These are phyloP conservation scores for Trissoscelio sp. DNA, from an alignment of 2,888 invertebrate species.

Conservation along the genomic window DNA sequence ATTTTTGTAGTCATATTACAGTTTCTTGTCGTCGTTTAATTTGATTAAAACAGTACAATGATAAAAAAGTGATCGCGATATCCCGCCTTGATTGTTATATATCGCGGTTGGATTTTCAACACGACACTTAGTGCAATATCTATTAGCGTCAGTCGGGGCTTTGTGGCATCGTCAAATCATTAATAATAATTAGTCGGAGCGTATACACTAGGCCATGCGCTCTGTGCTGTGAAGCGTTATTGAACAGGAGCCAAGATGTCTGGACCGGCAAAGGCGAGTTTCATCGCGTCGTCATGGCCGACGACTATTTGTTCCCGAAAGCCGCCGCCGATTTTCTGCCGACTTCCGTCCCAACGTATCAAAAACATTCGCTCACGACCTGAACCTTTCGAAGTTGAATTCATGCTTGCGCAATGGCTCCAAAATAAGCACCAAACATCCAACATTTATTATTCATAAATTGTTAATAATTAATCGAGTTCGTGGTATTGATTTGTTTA, in stretches of 20 bases:
- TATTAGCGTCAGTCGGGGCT: conserved; percentile 55
- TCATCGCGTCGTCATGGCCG: conserved; percentile 41
- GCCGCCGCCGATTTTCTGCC: conserved; percentile 37
- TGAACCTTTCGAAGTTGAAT: conserved; percentile 55
- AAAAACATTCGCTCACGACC: conserved; percentile 67
- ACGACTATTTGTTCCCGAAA: conserved; percentile 48
- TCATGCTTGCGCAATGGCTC: not conserved
- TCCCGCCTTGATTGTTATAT: conserved; percentile 55
- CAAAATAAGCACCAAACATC: too few relatives aligned
- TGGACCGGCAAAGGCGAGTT: conserved; percentile 56
- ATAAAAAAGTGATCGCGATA: conserved; percentile 35
- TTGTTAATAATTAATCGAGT: too few relatives aligned
- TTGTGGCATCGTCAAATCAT: conserved; percentile 63
- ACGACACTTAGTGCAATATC: conserved; percentile 63
- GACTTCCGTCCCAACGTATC: conserved; percentile 37
- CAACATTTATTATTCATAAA: too few relatives aligned
- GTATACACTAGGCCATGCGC: conserved; percentile 61
- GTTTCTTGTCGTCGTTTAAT: conserved; percentile 21
- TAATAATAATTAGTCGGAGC: conserved; percentile 71
- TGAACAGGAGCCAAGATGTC: conserved; percentile 69
- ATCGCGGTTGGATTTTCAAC: conserved; percentile 54
- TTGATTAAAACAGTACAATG: conserved; percentile 28
- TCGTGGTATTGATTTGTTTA: too few relatives aligned
- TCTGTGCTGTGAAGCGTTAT: conserved; percentile 53
- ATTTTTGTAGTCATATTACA: not conserved